Percentiles rank a stretch among this genome's conserved stretches.
These are phyloP conservation scores for Plagodis pulveraria DNA, from an alignment of 2,888 invertebrate genomes.

Conservation along the genomic window DNA sequence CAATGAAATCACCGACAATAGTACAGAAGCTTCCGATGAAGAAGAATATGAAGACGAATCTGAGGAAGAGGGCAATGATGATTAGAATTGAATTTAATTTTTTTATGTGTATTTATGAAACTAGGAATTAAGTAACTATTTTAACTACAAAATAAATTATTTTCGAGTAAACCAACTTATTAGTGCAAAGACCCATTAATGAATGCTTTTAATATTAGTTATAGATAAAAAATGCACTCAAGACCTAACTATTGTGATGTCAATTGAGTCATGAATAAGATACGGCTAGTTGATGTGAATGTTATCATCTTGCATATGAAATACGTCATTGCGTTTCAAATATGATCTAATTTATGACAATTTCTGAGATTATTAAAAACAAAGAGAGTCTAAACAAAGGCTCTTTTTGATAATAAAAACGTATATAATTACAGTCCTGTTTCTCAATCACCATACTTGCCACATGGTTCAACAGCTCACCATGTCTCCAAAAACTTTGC, in stretches of 20 bases:
- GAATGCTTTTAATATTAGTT: too few relatives aligned
- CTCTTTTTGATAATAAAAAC: slow-evolving; percentile 25
- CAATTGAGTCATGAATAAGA: too few relatives aligned
- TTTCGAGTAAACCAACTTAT: not conserved
- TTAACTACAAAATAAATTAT: slow-evolving; percentile 28
- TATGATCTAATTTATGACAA: slow-evolving; percentile 15
- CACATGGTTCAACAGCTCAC: slow-evolving; percentile 23
- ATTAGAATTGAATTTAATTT: slow-evolving; percentile 15
- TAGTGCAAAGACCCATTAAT: not conserved
- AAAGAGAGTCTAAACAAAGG: slow-evolving; percentile 31
- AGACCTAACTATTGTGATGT: too few relatives aligned
- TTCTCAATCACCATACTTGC: slow-evolving; percentile 3
- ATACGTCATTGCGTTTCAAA: too few relatives aligned
- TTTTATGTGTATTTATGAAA: slow-evolving; percentile 24
- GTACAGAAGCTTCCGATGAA: slow-evolving; percentile 49
- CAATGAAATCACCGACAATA: slow-evolving; percentile 32
- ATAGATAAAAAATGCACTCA: too few relatives aligned
- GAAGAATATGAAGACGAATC: slow-evolving; percentile 51
- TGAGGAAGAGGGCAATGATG: slow-evolving; percentile 43
- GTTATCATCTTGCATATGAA: not conserved
- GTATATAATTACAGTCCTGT: slow-evolving; percentile 36
- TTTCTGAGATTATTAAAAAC: slow-evolving; percentile 8
- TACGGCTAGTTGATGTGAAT: too few relatives aligned
- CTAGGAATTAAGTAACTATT: slow-evolving; percentile 16
- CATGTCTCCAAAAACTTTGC: slow-evolving; percentile 46